These are phyloP conservation scores for Pollenia griseotomentosa DNA, from an alignment of 2,888 invertebrate genomes.

Conservation along the genomic window DNA sequence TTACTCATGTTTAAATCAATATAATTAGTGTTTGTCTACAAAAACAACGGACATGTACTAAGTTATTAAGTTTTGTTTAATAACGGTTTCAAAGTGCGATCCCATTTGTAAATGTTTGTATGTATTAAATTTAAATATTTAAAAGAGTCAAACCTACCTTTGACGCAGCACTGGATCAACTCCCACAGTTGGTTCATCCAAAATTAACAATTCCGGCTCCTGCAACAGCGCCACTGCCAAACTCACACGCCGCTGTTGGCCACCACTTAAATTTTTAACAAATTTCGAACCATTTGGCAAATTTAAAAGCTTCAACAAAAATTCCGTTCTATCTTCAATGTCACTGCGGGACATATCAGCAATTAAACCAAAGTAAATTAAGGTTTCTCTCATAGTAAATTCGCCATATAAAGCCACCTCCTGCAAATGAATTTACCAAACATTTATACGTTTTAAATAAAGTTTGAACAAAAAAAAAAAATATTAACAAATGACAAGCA, in stretches of 20 bases:
- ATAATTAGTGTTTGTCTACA: too few species aligned
- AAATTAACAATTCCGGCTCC: slow-evolving; percentile 94
- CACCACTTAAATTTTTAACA: slow-evolving; percentile 93
- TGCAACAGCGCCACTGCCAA: slow-evolving; percentile 94
- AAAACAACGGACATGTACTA: too few species aligned
- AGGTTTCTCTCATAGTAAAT: slow-evolving; percentile 92
- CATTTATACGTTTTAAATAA: slow-evolving; percentile 50
- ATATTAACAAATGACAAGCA: not conserved
- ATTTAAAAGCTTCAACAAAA: slow-evolving; percentile 88
- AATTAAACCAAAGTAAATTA: slow-evolving; percentile 93
- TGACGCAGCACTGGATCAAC: slow-evolving; percentile 95
- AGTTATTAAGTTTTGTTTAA: too few species aligned
- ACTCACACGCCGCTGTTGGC: slow-evolving; percentile 95
- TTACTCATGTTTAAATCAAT: too few species aligned
- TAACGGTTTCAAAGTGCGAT: too few species aligned
- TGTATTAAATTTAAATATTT: not conserved
- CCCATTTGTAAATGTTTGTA: too few species aligned
- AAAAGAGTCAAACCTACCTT: slow-evolving; percentile 84
- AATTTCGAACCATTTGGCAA: slow-evolving; percentile 86
- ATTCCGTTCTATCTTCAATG: slow-evolving; percentile 89
- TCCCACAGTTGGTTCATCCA: slow-evolving; percentile 97
- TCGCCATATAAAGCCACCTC: slow-evolving; percentile 91
- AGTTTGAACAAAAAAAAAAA: slow-evolving; percentile 15
- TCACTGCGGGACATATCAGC: slow-evolving; percentile 89
- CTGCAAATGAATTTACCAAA: slow-evolving; percentile 81